Conservation (phyloP, 2,888 invertebrate genomes). For the Amphipyra berbera region DNA sequence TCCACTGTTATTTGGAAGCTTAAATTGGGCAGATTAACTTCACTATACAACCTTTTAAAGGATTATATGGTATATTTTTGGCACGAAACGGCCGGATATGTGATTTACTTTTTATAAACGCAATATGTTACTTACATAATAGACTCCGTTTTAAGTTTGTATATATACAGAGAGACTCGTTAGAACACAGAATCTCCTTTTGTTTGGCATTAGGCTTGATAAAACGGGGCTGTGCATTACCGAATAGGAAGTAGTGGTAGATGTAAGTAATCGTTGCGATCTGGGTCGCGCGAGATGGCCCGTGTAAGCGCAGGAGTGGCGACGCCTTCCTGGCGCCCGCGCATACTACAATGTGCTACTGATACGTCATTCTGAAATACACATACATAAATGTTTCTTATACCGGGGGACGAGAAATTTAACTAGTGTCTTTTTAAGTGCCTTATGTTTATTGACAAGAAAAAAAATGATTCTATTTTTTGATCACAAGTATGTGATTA, state of each 20-base stretch:
- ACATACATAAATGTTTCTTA: background rate
- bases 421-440: too few relatives aligned
- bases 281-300: constrained; percentile 70
- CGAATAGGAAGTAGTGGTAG: constrained; percentile 68
- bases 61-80: constrained; percentile 18
- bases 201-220: constrained; percentile 50
- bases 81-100: constrained; percentile 38
- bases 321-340: constrained; percentile 75
- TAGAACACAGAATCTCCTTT: constrained; percentile 22
- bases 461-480: too few relatives aligned
- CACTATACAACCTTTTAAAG: constrained; percentile 20
- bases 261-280: constrained; percentile 70
- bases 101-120: constrained; percentile 10
- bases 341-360: constrained; percentile 13
- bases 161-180: constrained; percentile 4
- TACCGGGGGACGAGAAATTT: too few relatives aligned
- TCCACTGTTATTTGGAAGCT: constrained; percentile 15
- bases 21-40: constrained; percentile 32
- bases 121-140: background rate
- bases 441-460: too few relatives aligned
- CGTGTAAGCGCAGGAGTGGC: constrained; percentile 66
- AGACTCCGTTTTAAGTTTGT: constrained; percentile 1
- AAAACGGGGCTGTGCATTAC: constrained; percentile 65
- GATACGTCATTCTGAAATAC: constrained; percentile 4
- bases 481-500: too few relatives aligned